Percentiles rank a stretch among this genome's conserved stretches.
Conservation (phyloP, 2,797 vertebrate genomes). For the Adelosebastes latens region DNA sequence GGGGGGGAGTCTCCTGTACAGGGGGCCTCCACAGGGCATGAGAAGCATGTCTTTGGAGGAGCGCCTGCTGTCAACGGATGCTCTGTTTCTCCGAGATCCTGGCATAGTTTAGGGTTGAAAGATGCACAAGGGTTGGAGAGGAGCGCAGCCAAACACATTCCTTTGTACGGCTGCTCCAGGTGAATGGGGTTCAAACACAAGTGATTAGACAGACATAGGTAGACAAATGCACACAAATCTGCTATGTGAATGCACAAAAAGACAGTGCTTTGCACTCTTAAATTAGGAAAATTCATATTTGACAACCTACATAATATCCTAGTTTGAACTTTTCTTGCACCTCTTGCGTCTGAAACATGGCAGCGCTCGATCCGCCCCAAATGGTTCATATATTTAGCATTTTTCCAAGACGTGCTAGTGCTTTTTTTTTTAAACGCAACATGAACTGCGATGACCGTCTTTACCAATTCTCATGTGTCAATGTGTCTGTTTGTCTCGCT, state of each 20-base stretch:
- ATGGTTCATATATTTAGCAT: background rate
- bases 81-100: conserved; percentile 72
- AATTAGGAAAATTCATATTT: background rate
- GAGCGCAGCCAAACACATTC: conserved; percentile 59
- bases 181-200: conserved; percentile 55
- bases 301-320: background rate
- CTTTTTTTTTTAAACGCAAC: background rate
- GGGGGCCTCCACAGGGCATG: conserved; percentile 72
- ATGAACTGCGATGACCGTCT: background rate
- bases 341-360: background rate
- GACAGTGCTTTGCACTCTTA: background rate
- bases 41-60: conserved; percentile 80
- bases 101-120: conserved; percentile 74
- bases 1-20: conserved; percentile 70
- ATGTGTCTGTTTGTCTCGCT: conserved; percentile 28
- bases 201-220: background rate
- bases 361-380: background rate
- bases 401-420: background rate
- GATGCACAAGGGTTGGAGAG: conserved; percentile 60
- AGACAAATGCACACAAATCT: conserved; percentile 5
- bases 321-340: background rate
- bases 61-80: conserved; percentile 73
- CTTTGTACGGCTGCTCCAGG: conserved; percentile 58
- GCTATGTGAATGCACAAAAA: background rate
- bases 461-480: conserved; percentile 2